Base-by-base conservation (phyloP, 2,113 vertebrate species). In the Bucco capensis region DNA sequence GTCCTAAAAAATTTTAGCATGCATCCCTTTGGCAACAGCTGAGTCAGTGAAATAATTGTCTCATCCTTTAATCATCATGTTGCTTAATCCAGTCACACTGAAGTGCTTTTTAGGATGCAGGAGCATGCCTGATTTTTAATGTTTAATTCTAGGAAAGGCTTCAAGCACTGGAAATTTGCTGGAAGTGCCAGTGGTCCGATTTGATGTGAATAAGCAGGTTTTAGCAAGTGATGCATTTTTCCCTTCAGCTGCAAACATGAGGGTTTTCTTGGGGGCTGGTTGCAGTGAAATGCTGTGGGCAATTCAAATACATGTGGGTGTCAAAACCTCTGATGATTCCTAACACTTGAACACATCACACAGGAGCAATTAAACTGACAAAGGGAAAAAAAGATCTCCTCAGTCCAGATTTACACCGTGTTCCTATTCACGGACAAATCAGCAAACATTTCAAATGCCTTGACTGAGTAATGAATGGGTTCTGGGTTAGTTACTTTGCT, bases 391-490 rank as follows among this genome's bases (percentile, higher is more conserved):
- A 62, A 49, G 35, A 74, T 74, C 72, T 90, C 86, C 87, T 95
- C 89, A 80, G 90, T 80, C 83, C 91, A 93, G 96, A 89, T 97
- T 94, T 97, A 94, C 90, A 94, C 96, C 91, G 92, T 94, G 95
- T 93, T 97, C 79, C 91, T 81, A 92, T 96, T 97, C 96, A 97
- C 27, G 50, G 83, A 88, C 97, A 97, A 95, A 97, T 95, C 98
- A 97, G 96, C 96, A 97, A 97, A 97, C 82, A 95, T 95, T 97
- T 92, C 89, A 95, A 97, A 97, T 95, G 94, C 95, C 96, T 95
- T 92, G 96, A 97, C 95, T 96, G 94, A 86, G 94, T 96, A 97
- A 98, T 97, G 96, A 97, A 97, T 93, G 95, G 96, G 83, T 97
- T 97, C 97, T 97, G 97, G 96, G 95, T 57, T 88, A 95, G 97